These are phyloP conservation scores for Crioceris asparagi DNA, from an alignment of 2,888 invertebrate species.

Conservation along the genomic window DNA sequence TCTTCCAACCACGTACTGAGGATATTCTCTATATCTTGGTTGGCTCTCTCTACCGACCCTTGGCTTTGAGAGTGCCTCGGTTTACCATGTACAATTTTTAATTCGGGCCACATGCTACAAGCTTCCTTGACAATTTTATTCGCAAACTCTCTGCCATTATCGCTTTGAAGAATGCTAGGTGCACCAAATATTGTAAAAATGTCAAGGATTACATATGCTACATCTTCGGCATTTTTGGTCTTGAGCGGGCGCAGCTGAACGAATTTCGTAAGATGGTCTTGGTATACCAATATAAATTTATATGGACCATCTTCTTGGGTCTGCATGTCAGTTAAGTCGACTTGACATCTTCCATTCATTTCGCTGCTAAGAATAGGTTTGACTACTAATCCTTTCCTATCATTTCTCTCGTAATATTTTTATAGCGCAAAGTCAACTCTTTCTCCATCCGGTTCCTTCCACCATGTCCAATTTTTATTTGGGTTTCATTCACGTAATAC, in stretches of 20 bases:
- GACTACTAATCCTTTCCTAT: slow-evolving; percentile 6
- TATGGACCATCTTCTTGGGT: slow-evolving; percentile 18
- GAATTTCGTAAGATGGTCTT: slow-evolving; percentile 21
- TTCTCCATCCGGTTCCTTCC: slow-evolving; percentile 19
- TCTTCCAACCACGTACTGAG: slow-evolving; percentile 28
- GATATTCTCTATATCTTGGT: slow-evolving; percentile 8
- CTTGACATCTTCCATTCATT: slow-evolving; percentile 27
- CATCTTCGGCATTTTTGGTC: slow-evolving; percentile 22
- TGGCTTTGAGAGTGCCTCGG: slow-evolving; percentile 10
- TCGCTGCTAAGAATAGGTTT: slow-evolving; percentile 14
- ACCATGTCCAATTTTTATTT: slow-evolving; percentile 25
- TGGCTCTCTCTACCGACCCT: slow-evolving; percentile 4
- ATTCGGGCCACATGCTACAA: slow-evolving; percentile 6
- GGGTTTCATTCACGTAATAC: slow-evolving; percentile 7
- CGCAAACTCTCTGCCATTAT: slow-evolving; percentile 18
- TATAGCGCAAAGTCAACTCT: slow-evolving; percentile 15
- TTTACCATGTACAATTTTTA: slow-evolving; percentile 14
- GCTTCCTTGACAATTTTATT: slow-evolving; percentile 5
- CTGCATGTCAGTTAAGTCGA: slow-evolving; percentile 30
- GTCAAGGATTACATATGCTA: slow-evolving; percentile 18
- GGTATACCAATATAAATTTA: slow-evolving; percentile 16
- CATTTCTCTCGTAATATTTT: slow-evolving; percentile 11
- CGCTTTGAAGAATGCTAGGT: slow-evolving; percentile 22
- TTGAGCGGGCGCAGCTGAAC: slow-evolving; percentile 19
- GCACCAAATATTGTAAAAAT: slow-evolving; percentile 25